Conservation (phyloP, 2,113 vertebrate genomes). For the Tringa solitaria region DNA sequence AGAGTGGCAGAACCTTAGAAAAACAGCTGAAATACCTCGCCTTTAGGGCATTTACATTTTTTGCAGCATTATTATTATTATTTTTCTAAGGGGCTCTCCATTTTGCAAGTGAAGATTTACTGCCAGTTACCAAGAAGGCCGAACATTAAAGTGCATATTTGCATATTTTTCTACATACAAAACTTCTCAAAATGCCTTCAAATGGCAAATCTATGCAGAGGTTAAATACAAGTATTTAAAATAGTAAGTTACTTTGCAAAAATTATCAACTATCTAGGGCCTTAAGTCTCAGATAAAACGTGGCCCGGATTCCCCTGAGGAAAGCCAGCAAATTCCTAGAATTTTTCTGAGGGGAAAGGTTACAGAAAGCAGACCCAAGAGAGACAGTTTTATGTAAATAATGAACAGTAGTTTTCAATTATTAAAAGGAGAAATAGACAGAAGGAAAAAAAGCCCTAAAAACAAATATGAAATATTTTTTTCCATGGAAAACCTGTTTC, state of each 20-base stretch:
- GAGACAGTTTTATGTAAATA: slow-evolving; percentile 79
- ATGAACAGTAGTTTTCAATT: slow-evolving; percentile 78
- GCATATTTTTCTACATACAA: slow-evolving; percentile 11
- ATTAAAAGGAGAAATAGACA: slow-evolving; percentile 65
- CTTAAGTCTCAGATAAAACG: slow-evolving; percentile 74
- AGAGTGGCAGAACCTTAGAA: not conserved
- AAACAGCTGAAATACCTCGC: slow-evolving; percentile 13
- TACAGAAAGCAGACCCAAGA: slow-evolving; percentile 72
- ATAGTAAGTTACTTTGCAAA: slow-evolving; percentile 13
- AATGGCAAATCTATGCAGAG: not conserved
- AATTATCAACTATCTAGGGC: slow-evolving; percentile 37
- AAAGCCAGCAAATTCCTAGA: slow-evolving; percentile 78
- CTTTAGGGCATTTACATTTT: not conserved
- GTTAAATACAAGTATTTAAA: slow-evolving; percentile 56
- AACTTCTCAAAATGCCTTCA: slow-evolving; percentile 10
- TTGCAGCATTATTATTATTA: not conserved
- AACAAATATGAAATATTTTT: slow-evolving; percentile 29
- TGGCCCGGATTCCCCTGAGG: slow-evolving; percentile 65
- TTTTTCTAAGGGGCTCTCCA: not conserved
- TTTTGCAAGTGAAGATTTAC: slow-evolving; percentile 29
- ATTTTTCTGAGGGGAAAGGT: slow-evolving; percentile 81
- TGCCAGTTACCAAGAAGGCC: slow-evolving; percentile 2
- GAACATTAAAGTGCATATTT: slow-evolving; percentile 2
- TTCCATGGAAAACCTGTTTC: slow-evolving; percentile 59
- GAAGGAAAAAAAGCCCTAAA: slow-evolving; percentile 49